Evolutionary conservation across 2,113 vertebrate genomes (phyloP), one percentile per base, ranked within the genome.

Genomic region (Trichomycterus rosablanca): DNA sequence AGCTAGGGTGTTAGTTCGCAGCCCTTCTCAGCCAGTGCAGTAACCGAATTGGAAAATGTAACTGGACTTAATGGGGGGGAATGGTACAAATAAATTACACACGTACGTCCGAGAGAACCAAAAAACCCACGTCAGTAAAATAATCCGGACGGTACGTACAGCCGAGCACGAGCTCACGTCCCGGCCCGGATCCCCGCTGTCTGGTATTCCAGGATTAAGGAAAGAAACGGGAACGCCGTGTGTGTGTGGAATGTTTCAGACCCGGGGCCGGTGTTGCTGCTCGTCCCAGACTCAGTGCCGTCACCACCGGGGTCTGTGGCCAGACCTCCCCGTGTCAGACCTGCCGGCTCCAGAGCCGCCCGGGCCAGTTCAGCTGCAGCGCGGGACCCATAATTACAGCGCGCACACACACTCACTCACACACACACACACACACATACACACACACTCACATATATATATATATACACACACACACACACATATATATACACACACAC

Each of bases 231-330:
- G 83, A 83, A 81, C 63, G 81, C 80, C n/a, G n/a, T 59, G 26
- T 84, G 86, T 86, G 79, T 24, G 53, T 78, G 79, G 83, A 86
- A 86, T 87, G 80, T 84, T 88, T 80, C 82, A 89, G 85, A 85
- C 87, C 83, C 84, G 57, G 83, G 82, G 81, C 83, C 84, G 85
- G 80, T 88, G 88, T 87, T 88, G 82, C 85, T 84, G 87, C 86
- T 90, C 84, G 87, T 86, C 86, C 86, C 86, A 90, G 87, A 89
- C 87, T 88, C 85, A 72, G 83, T 88, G 88, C 84, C 88, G 86
- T 90, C 86, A 88, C 86, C 86, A 44, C 86, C 80, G 83, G 85
- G 83, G 81, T 86, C 84, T 89, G 88, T 85, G 88, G 87, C 86
- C 86, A 89, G 86, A 87, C 85, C 85, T 89, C 88, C 86, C 83